Evolutionary conservation across 37 sponge, comb jelly and placozoan genomes (phyloP).

Genomic region (Aplysina aerophoba): DNA sequence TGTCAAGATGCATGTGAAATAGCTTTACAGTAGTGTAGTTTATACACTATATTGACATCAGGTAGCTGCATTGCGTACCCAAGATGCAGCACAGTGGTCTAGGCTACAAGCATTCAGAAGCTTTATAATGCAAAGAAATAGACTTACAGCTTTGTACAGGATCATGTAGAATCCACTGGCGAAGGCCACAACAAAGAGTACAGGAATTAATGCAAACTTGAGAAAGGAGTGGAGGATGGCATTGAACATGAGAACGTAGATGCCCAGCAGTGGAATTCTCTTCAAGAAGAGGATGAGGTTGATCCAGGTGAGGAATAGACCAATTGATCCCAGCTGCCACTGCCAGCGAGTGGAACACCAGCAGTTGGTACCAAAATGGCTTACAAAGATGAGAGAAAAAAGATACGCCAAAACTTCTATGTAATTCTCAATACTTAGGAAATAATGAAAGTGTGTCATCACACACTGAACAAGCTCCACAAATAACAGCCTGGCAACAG

Average conservation of each 20-base stretch:
- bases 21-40: too few relatives aligned
- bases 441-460: conserved; percentile 24
- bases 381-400: conserved; percentile 60
- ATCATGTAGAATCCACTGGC: conserved; percentile 91
- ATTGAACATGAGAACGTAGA: conserved; percentile 96
- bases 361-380: conserved; percentile 32
- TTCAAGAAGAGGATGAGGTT: conserved; percentile 78
- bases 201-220: conserved; percentile 73
- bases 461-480: background rate
- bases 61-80: too few relatives aligned
- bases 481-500: background rate
- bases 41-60: too few relatives aligned
- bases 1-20: too few relatives aligned
- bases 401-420: conserved; percentile 53
- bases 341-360: conserved; percentile 65
- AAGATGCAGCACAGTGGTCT: too few relatives aligned
- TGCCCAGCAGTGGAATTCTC: conserved; percentile 82
- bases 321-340: conserved; percentile 90
- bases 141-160: conserved; percentile 55
- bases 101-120: too few relatives aligned
- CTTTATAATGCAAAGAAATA: too few relatives aligned
- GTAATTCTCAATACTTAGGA: conserved; percentile 62
- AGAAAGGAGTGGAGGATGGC: conserved; percentile 87
- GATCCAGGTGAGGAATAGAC: conserved; percentile 91
- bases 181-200: conserved; percentile 89